A percentile compares a stretch with the other conserved stretches of the same genome.
These are phyloP conservation scores for Mus minutoides DNA, from an alignment of 2,797 vertebrate genomes.

Conservation along the genomic window DNA sequence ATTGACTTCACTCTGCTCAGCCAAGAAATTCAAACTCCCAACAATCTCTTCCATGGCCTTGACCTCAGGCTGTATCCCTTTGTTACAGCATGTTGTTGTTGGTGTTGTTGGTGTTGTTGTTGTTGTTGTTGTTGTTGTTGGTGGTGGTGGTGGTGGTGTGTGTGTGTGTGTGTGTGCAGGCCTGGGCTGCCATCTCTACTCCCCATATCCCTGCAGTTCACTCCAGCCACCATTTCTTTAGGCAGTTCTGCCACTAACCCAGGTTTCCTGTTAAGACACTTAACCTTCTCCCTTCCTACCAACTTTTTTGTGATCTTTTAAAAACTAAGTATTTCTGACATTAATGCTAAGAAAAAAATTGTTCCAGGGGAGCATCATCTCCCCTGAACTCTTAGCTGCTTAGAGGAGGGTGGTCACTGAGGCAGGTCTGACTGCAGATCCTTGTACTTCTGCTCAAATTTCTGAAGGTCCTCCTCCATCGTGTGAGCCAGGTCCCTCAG, in stretches of 20 bases:
- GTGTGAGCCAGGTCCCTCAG: not conserved
- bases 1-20: not conserved
- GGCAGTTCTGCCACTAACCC: not conserved
- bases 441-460: not conserved
- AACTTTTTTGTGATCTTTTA: slow-evolving; percentile 81
- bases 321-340: slow-evolving; percentile 83
- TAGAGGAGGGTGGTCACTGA: not conserved
- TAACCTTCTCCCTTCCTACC: slow-evolving; percentile 50
- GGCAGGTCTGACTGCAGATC: not conserved
- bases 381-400: not conserved
- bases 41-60: not conserved
- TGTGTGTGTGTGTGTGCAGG: too few relatives aligned
- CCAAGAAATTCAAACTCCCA: not conserved
- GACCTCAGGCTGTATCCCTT: not conserved
- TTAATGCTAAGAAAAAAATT: not conserved
- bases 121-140: too few relatives aligned
- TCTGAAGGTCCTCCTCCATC: not conserved
- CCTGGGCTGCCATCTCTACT: not conserved
- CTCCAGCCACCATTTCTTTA: too few relatives aligned
- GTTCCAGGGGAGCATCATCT: too few relatives aligned
- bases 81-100: not conserved
- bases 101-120: too few relatives aligned
- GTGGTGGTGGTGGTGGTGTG: too few relatives aligned
- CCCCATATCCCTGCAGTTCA: not conserved
- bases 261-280: slow-evolving; percentile 66